Evolutionary conservation across 1,140 invertebrate genomes (phyloP), one percentile per base, ranked within the genome.

Genomic region (Lasaia peninsularis): DNA sequence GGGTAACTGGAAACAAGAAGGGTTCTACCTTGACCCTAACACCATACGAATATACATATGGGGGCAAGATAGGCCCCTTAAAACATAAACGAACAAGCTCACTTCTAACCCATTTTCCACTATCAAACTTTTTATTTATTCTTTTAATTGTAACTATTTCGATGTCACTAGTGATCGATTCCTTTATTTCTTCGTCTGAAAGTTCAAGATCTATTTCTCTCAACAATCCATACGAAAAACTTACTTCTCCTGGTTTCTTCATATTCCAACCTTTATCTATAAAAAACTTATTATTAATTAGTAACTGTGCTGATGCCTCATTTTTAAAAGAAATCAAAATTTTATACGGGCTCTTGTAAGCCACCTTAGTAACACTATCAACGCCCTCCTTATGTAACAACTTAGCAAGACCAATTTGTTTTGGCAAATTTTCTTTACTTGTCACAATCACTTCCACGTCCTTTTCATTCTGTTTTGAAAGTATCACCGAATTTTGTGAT

Each of bases 1-100:
- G 49, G 9, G 49, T 52, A 12, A 58, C 56, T 11, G 56, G 50
- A 24, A 58, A 58, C 4, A 32, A 14, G 8, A 37, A 58, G 14
- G 50, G 56, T 34, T 52, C 56, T 11, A 58, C 56, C n/a, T 40
- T 40, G 12, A 40, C 35, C 8, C 14, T 16, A 1, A 37, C 35
- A 37, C 14, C 35, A 18, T 37, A 37, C 12, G 14, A 14, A 14
- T 35, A 14, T 12, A 35, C 34, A n/a, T 14, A 14, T 7, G n/a
- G 34, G 12, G 34, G 34, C 12, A 35, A 35, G 7, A 35, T 12
- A 7, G 34, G 12, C 4, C 34, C 34, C 34, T 35, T 12, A 35
- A 35, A 35, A 14, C 34, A 35, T 35, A 14, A n/a, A 12, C 34
- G 34, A 35, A 11, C 33, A n/a, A 35, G 35, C 35, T 40, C 35